Evolutionary conservation across 37 sponge, comb jelly and placozoan genomes (phyloP).

Genomic region (Ephydatia muelleri): DNA sequence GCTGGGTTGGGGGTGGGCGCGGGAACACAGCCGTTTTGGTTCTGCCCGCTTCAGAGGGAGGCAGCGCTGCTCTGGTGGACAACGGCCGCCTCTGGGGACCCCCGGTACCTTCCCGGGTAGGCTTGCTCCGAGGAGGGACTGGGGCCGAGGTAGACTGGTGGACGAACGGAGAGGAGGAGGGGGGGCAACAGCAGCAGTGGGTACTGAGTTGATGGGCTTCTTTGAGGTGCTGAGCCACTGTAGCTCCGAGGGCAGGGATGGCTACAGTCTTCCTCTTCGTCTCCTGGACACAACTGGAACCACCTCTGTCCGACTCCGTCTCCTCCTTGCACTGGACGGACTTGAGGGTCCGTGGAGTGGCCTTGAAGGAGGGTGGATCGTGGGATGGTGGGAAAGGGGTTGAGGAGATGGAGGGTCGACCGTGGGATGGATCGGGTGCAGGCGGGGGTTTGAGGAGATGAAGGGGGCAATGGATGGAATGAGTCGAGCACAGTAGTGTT

Average conservation of each 20-base stretch:
- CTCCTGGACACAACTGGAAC: neutral
- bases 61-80: neutral
- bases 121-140: neutral
- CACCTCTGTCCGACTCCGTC: neutral
- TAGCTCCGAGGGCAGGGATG: constrained; percentile 56
- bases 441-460: neutral
- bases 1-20: neutral
- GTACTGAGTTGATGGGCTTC: neutral
- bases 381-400: too few relatives aligned
- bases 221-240: constrained; percentile 33
- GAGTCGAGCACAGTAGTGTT: neutral
- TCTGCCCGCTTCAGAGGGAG: neutral
- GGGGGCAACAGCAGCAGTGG: neutral
- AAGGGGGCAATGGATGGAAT: neutral
- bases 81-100: neutral
- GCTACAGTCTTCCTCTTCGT: constrained; percentile 53
- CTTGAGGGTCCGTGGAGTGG: neutral
- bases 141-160: neutral
- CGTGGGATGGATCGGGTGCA: neutral
- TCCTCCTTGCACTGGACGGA: neutral
- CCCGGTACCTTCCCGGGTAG: neutral
- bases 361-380: neutral
- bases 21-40: neutral
- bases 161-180: too few relatives aligned
- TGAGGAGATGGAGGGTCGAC: too few relatives aligned